Base-by-base conservation (phyloP, 2,888 invertebrate genomes). In the Chloroclystis v-ata region DNA sequence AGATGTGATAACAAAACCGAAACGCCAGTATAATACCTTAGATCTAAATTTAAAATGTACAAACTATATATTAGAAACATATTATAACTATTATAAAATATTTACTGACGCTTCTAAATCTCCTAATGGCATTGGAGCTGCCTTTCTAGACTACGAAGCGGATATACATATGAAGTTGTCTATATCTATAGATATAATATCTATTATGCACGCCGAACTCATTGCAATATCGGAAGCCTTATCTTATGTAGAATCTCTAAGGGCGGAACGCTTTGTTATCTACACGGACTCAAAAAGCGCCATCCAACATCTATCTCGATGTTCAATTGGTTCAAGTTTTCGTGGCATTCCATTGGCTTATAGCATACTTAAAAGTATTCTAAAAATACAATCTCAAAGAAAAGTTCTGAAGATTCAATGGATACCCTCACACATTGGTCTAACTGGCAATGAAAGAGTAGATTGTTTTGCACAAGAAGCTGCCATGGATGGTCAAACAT, bases 331-430 rank as follows among this genome's bases (percentile, higher is more conserved):
- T 4, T 37, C 26, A 13, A 37, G 25, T 11, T 37, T 28, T 28
- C 37, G 37, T n/a, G 37, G 26, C 25, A 37, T 26, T 37, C 37
- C 37, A 37, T 28, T 37, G 28, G 10, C 37, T n/a, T 37, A 37
- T n/a, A 37, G 26, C 9, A 37, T 37, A n/a, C 14, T 37, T 9
- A 37, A 13, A 37, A 37, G 37, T 11, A 26, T 37, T 28, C 24
- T 37, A 6, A 26, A 25, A 25, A 25, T 37, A 11, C 26, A 37
- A 13, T 1, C 12, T 6, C 37, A 37, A 13, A 25, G 28, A n/a
- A 37, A 37, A 26, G 26, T 12, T 37, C 8, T 37, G 1, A 28
- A 39, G 28, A 39, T 39, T 16, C 28, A 39, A 16, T 39, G 28
- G 14, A 28, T 39, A 5, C 28, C 38, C 9, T 39, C 38, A 6